Evolutionary conservation across 2,113 vertebrate genomes (phyloP).

Genomic region (Callaeas wilsoni): DNA sequence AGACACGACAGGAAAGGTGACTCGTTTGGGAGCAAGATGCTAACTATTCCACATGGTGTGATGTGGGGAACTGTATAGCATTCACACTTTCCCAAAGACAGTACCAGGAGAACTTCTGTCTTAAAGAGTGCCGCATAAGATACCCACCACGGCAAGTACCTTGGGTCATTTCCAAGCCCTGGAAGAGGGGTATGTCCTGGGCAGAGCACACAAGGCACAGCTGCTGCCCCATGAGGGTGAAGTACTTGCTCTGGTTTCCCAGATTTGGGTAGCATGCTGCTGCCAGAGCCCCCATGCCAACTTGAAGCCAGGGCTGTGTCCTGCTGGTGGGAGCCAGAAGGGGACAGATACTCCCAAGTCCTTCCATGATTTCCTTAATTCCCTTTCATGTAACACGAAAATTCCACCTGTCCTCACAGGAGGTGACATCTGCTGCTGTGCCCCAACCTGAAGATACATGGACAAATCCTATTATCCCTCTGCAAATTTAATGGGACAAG

Average conservation of each 20-base stretch:
- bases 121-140: not conserved
- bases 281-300: not conserved
- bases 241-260: not conserved
- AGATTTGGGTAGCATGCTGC: not conserved
- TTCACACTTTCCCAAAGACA: not conserved
- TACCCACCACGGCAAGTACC: not conserved
- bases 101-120: not conserved
- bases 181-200: not conserved
- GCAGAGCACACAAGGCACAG: not conserved
- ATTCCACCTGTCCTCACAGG: not conserved
- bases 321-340: not conserved
- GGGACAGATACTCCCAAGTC: not conserved
- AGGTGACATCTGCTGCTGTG: not conserved
- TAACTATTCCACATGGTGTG: not conserved
- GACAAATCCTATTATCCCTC: not conserved
- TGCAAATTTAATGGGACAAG: not conserved
- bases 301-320: accelerated
- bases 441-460: not conserved
- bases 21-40: not conserved
- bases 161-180: not conserved
- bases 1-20: not conserved
- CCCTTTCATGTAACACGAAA: not conserved
- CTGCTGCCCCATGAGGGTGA: not conserved
- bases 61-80: not conserved
- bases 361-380: not conserved